Percentiles rank a stretch among this genome's conserved stretches.
These are phyloP conservation scores for Pectinophora gossypiella DNA, from an alignment of 1,140 invertebrate genomes.

Conservation along the genomic window DNA sequence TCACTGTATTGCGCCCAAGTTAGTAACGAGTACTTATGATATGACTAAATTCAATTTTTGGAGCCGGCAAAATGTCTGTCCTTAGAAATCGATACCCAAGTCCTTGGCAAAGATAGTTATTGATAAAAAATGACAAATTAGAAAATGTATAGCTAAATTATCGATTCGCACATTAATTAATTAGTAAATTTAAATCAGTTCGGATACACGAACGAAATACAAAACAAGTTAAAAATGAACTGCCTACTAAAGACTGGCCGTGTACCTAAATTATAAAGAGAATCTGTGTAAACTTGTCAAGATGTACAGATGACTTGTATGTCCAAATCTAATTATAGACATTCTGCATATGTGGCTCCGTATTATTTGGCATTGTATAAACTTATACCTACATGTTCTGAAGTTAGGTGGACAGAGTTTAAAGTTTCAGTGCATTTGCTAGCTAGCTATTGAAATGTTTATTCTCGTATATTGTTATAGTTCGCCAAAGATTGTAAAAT, in stretches of 20 bases:
- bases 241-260: no score
- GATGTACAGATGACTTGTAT: no score
- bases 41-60: not conserved
- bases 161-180: no score
- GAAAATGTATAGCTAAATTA: no score
- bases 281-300: no score
- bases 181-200: no score
- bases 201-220: no score
- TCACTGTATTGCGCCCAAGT: not conserved
- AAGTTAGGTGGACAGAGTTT: constrained; percentile 11
- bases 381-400: constrained; percentile 4
- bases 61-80: not conserved
- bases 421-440: constrained; percentile 46
- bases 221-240: no score
- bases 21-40: constrained; percentile 3
- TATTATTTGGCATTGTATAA: not conserved
- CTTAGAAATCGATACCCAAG: not conserved
- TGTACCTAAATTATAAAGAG: no score
- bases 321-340: not conserved
- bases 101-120: no score
- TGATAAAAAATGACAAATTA: no score
- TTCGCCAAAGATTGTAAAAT: constrained; percentile 68
- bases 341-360: not conserved
- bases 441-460: constrained; percentile 60
- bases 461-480: constrained; percentile 69